Evolutionary conservation across 2,888 invertebrate genomes (phyloP), one percentile per base, ranked within the genome.

Genomic region (Thereva nobilitata): DNA sequence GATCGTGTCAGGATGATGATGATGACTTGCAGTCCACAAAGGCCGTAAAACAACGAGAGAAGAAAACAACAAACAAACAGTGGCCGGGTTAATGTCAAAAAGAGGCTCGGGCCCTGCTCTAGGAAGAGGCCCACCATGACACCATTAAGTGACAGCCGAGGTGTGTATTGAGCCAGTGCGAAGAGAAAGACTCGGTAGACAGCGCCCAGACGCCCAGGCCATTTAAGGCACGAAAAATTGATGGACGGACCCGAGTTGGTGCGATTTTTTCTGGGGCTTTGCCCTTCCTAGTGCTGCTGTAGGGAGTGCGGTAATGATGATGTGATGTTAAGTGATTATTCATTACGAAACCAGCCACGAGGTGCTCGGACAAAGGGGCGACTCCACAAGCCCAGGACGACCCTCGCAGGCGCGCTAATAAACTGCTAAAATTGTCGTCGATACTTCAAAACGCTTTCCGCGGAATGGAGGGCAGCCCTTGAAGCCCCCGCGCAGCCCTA

Each of bases 1-100:
- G 68, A 68, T 63, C 68, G 63, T 63, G 68, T 68, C 66, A 66
- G 57, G 57, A 68, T 68, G 66, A 66, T 68, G 66, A 66, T 66
- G 66, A 68, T 68, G 68, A 68, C 66, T 66, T 66, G 68, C 68
- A 68, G 56, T 66, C 57, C 52, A 47, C 42, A 35, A 42, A 40
- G 34, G 12, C 38, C 49, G 50, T 50, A 61, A 61, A 61, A 23
- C 23, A 61, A 61, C 61, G 10, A n/a, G 47, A 5, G 41, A 50
- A 12, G 3, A 37, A 40, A 42, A 50, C 50, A 61, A 50, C 50
- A 61, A 61, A 59, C 40, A 59, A 47, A 61, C 41, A 41, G 61
- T 50, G 40, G 12, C 41, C 10, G 61, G 61, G 34, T 12, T 50
- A 34, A 40, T 50, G 50, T 34, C 50, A 8, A 59, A 61, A 50